A percentile compares a stretch with the other conserved stretches of the same genome.
Evolutionary conservation across 2,113 vertebrate species (phyloP).

Genomic region (Cepphus grylle): DNA sequence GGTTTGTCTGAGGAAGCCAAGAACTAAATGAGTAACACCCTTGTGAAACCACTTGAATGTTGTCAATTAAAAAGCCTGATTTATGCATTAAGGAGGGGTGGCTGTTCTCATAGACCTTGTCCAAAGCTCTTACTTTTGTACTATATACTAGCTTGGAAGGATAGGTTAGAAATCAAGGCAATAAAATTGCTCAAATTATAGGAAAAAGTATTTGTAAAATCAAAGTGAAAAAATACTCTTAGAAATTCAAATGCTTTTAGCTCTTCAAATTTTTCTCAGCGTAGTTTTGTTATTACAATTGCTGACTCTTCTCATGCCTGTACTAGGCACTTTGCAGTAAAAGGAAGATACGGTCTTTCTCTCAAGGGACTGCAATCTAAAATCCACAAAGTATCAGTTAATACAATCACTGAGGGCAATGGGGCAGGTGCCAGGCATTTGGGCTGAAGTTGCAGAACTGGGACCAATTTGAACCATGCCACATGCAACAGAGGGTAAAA

Average conservation of each 20-base stretch:
- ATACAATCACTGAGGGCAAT: background rate
- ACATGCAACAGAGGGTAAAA: background rate
- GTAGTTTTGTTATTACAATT: background rate
- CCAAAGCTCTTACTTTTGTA: background rate
- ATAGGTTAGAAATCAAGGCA: background rate
- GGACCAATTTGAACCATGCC: background rate
- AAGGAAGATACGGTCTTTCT: background rate
- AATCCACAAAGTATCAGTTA: background rate
- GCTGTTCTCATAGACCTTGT: background rate
- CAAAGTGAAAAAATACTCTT: background rate
- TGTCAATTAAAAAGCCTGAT: background rate
- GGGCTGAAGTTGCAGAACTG: background rate
- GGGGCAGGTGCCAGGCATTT: background rate
- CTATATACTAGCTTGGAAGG: background rate
- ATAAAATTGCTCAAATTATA: background rate
- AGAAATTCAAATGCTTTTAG: background rate
- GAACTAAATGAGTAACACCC: background rate
- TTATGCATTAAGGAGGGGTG: background rate
- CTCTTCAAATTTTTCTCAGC: background rate
- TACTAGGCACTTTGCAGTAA: background rate
- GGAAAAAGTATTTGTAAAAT: background rate
- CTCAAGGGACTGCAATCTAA: background rate
- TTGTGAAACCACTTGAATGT: accelerated
- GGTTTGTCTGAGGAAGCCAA: background rate
- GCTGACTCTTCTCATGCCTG: background rate